A percentile compares a stretch with the other conserved stretches of the same genome.
Conservation (phyloP, 1,140 invertebrate genomes). For the Drosophila watanabei region DNA sequence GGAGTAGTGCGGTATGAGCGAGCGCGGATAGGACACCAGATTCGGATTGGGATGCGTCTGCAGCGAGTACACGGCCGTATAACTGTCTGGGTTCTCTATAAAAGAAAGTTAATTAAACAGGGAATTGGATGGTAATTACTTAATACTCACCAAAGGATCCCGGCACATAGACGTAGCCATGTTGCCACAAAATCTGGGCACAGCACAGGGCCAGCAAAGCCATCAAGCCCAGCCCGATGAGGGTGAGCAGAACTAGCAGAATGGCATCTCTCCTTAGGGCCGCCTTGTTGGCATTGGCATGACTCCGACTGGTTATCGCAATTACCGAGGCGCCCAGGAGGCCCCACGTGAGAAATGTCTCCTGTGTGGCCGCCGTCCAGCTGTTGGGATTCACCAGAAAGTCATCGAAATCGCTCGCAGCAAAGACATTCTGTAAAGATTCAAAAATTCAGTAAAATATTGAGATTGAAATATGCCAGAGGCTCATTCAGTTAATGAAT, state of each 20-base stretch:
- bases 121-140: not conserved
- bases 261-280: constrained; percentile 92
- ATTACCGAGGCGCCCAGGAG: constrained; percentile 93
- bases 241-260: constrained; percentile 92
- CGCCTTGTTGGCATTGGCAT: constrained; percentile 88
- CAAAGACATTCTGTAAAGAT: constrained; percentile 89
- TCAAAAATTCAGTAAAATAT: not conserved
- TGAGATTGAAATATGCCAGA: not conserved
- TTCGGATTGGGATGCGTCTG: constrained; percentile 86
- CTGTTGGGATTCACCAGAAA: constrained; percentile 94
- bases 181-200: constrained; percentile 90
- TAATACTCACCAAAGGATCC: constrained; percentile 93
- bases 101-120: constrained; percentile 27
- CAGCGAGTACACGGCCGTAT: constrained; percentile 87
- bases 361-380: constrained; percentile 95
- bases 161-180: constrained; percentile 91
- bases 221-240: constrained; percentile 90
- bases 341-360: constrained; percentile 96
- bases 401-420: constrained; percentile 92
- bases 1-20: constrained; percentile 81
- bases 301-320: constrained; percentile 90
- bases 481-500: not conserved
- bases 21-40: constrained; percentile 74
- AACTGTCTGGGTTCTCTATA: constrained; percentile 91
- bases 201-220: constrained; percentile 94